Evolutionary conservation across 1,140 invertebrate species (phyloP), one percentile per base, ranked within the genome.

Genomic region (Tenebrio molitor): DNA sequence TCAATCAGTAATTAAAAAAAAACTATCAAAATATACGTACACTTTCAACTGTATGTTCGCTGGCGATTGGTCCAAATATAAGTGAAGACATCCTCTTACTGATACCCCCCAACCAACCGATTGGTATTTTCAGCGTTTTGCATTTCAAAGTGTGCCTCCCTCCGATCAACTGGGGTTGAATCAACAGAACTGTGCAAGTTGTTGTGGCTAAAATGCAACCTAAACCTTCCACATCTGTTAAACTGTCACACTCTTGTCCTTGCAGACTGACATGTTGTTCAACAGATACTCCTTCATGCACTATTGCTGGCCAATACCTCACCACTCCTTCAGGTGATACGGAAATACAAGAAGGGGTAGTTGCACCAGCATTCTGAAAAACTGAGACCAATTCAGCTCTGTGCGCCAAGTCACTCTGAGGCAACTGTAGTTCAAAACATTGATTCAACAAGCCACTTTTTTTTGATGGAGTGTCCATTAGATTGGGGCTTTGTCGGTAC

Each of bases 331-430:
- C 96, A 17, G 96, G 95, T 7, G 95, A 97, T 0, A 97, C 94
- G 34, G 95, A 95, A 75, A 98, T 91, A 79, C 95, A 97, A 6
- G 93, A 92, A 19, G 95, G 93, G 74, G 91, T 88, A 87, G 72
- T 63, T 69, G 71, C 77, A 1, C 69, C 75, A 65, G 58, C 67
- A 39, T 42, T 75, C 42, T 90, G 85, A 81, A 95, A 94, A 4
- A 97, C 89, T 73, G 90, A 89, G 3, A 97, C 92, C 19, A 97
- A 87, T 69, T 95, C 91, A n/a, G 96, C 95, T 82, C 92, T 91
- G 82, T 98, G 96, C 1, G 93, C 93, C 10, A 98, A 85, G 83
- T 97, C 96, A 81, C 95, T 97, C 50, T 95, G 93, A 0, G 96
- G 96, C 10, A 98, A 82, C 1, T 91, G 91, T 1, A 98, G 83